Percentiles rank a stretch among this genome's conserved stretches.
Evolutionary conservation across 2,888 invertebrate genomes (phyloP).

Genomic region (Trachelus troglodyta): DNA sequence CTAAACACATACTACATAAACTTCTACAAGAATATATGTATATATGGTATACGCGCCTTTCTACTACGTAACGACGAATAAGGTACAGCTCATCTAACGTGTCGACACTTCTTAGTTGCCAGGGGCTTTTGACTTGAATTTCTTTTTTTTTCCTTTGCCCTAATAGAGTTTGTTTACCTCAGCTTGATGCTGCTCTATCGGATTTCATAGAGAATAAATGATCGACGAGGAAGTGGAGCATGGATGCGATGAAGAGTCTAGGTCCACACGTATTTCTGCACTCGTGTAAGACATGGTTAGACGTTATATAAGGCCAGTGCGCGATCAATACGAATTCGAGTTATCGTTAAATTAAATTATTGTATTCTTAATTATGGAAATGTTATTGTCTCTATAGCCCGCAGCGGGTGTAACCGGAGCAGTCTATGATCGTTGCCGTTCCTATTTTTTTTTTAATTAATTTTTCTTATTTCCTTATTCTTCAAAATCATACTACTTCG

Average conservation of each 20-base stretch:
- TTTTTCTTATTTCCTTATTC: not conserved
- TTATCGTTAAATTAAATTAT: conserved; percentile 3
- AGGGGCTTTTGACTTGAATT: not conserved
- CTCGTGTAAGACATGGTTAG: not conserved
- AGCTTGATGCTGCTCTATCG: not conserved
- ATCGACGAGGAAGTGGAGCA: not conserved
- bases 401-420: not conserved
- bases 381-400: conserved; percentile 23
- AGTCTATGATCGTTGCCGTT: not conserved
- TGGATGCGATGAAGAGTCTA: not conserved
- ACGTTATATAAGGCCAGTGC: conserved; percentile 3
- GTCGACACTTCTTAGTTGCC: not conserved
- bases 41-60: not conserved
- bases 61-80: not conserved
- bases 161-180: not conserved
- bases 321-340: conserved; percentile 1
- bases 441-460: not conserved
- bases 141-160: not conserved
- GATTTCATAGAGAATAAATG: not conserved
- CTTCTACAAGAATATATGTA: conserved; percentile 54
- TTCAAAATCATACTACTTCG: not conserved
- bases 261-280: not conserved
- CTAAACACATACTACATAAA: conserved; percentile 37
- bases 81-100: conserved; percentile 3
- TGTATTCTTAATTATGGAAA: conserved; percentile 15